Evolutionary conservation across 2,888 invertebrate genomes (phyloP), one percentile per base, ranked within the genome.

Genomic region (Leptothorax acervorum): DNA sequence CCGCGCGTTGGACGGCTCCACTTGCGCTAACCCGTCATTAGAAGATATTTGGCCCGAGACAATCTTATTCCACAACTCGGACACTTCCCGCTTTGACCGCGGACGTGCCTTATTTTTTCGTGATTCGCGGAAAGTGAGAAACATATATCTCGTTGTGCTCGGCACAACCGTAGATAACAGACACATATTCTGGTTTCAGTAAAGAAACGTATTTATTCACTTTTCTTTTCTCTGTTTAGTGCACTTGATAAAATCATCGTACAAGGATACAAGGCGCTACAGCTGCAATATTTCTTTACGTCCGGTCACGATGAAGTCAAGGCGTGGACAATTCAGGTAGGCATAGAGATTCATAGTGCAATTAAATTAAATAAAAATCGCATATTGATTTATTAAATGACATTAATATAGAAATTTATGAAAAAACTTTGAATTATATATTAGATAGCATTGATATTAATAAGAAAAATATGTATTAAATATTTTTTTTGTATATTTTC

Each of bases 241-340:
- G 98, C 98, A 11, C 95, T 99, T 93, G 99, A 99, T 92, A 99
- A 99, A 96, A 99, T 99, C 91, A 99, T 99, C 92, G 96, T 99
- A 2, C 98, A 98, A 93, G 99, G 99, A 28, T 99, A 99, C 96
- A 99, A 99, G 95, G 98, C 99, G 0, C 96, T 99, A 75, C 98
- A 99, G 92, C 95, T 99, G 92, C 98, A 98, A 95, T 99, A 99
- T 95, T 99, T 99, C 96, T 99, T 99, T 95, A 99, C 99, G 1
- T 96, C 98, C 78, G 99, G 99, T 23, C 96, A 97, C 68, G 99
- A 99, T 95, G 99, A 99, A 96, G 99, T 99, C 11, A 99, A 99
- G 95, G 99, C 99, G 39, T 99, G 99, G 99, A 99, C 99, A 3
- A 98, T 99, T 95, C 99, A 98, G 97, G 99, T 99, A 94, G 93